These are phyloP conservation scores for Bradypodion pumilum DNA, from an alignment of 2,797 vertebrate species.

Conservation along the genomic window DNA sequence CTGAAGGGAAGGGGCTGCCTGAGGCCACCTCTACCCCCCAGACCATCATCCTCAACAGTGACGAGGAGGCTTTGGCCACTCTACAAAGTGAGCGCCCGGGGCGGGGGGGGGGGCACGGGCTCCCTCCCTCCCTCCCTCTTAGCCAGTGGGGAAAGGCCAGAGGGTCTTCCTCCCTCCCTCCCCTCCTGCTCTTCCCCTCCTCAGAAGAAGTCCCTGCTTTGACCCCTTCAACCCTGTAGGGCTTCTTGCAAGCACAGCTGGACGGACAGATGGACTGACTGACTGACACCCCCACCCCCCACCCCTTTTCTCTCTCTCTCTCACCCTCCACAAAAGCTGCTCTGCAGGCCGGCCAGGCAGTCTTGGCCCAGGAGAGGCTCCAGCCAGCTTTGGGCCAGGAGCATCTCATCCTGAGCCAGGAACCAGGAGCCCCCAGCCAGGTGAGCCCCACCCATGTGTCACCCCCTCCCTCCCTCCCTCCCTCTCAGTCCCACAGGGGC, in stretches of 20 bases:
- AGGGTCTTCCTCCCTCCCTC: too few relatives aligned
- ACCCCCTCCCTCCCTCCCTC: too few relatives aligned
- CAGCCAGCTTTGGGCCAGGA: conserved; percentile 90
- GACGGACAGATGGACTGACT: too few relatives aligned
- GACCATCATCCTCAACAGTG: conserved; percentile 91
- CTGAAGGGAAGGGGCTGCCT: conserved; percentile 70
- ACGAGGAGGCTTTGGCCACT: conserved; percentile 89
- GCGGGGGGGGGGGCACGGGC: not conserved
- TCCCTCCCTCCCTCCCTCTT: not conserved
- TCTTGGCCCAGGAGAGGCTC: conserved; percentile 84
- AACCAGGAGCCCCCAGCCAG: conserved; percentile 86
- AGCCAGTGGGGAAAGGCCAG: too few relatives aligned
- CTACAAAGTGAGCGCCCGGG: conserved; percentile 84
- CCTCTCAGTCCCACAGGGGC: too few relatives aligned
- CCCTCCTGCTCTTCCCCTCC: not conserved
- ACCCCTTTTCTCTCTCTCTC: accelerated
- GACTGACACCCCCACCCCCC: too few relatives aligned
- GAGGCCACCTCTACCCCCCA: conserved; percentile 68
- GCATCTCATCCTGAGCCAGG: conserved; percentile 93
- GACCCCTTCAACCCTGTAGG: not conserved
- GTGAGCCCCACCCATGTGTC: conserved; percentile 71
- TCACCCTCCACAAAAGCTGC: conserved; percentile 71
- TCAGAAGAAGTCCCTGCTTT: too few relatives aligned
- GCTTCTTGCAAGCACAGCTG: not conserved
- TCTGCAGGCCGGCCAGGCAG: conserved; percentile 84